A percentile compares a stretch with the other conserved stretches of the same genome.
phyloP scores from a whole-genome alignment of 2,888 invertebrate genomes.

The Limnephilus marmoratus region DNA sequence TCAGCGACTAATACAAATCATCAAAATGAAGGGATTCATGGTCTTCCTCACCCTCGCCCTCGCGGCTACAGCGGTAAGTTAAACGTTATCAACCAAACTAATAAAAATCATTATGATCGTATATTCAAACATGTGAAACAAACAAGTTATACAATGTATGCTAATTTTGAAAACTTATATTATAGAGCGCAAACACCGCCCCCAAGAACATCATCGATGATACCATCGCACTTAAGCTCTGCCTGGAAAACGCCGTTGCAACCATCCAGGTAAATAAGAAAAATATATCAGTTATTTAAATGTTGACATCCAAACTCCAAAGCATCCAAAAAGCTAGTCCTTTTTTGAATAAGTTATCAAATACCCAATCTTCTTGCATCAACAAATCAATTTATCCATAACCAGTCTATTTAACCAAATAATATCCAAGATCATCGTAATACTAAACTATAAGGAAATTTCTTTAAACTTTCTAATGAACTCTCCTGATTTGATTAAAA shows the following conservation, averaged over 20 bases:
- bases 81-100: background rate
- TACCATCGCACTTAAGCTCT: constrained; percentile 27
- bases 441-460: no score
- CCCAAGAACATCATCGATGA: constrained; percentile 46
- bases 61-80: constrained; percentile 49
- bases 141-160: background rate
- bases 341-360: no score
- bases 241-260: constrained; percentile 30
- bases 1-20: constrained; percentile 14
- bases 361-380: background rate
- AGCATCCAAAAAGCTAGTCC: background rate
- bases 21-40: constrained; percentile 49
- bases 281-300: background rate
- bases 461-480: no score
- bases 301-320: background rate
- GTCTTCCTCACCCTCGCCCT: constrained; percentile 48
- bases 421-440: no score
- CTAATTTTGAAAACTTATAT: background rate
- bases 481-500: background rate
- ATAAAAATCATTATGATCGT: background rate
- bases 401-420: background rate
- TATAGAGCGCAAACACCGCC: constrained; percentile 6
- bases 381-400: no score
- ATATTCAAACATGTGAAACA: background rate
- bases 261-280: constrained; percentile 29